Evolutionary conservation across 2,113 vertebrate genomes (phyloP), one percentile per base, ranked within the genome.

Genomic region (Cavia porcellus): DNA sequence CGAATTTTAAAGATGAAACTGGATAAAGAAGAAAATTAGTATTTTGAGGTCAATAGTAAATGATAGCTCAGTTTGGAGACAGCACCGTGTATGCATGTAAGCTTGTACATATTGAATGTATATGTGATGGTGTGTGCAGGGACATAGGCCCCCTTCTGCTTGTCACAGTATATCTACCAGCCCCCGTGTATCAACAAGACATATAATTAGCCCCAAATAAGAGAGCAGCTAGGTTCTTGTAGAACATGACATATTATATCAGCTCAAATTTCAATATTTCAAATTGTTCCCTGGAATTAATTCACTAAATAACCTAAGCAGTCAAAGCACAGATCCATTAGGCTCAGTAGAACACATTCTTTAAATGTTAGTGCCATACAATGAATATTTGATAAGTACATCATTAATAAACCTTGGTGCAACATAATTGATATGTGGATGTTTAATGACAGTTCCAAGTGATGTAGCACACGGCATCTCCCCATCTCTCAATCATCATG

Each of bases 301-400:
- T 93, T 93, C 96, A 66, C 72, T 55, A 97, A 96, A 96, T 97
- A 96, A 95, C 97, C 77, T 79, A 81, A 93, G 88, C 75, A 86
- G 92, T 97, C 95, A 97, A 97, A 87, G 81, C 96, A 90, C 81
- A 91, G 80, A 94, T 84, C 90, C 89, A 96, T 97, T 97, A 97
- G 47, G 3, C 77, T 87, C 72, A 19, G 35, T 7, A 0, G 82
- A 96, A 94, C 62, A 13, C 70, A 95, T 98, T 95, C 92, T 96
- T 94, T 89, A 82, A 38, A 94, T 82, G 94, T 97, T 97, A 97
- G 96, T 72, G 11, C 66, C 95, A 45, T 42, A 80, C 95, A 97
- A 97, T 96, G 98, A 97, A 98, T 97, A 95, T 96, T 92, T 92
- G 97, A 96, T 97, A 96, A 97, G 93, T 96, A 75, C 81, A 90